These are phyloP conservation scores for Oophaga pumilio DNA, from an alignment of 2,113 vertebrate genomes.

Conservation along the genomic window DNA sequence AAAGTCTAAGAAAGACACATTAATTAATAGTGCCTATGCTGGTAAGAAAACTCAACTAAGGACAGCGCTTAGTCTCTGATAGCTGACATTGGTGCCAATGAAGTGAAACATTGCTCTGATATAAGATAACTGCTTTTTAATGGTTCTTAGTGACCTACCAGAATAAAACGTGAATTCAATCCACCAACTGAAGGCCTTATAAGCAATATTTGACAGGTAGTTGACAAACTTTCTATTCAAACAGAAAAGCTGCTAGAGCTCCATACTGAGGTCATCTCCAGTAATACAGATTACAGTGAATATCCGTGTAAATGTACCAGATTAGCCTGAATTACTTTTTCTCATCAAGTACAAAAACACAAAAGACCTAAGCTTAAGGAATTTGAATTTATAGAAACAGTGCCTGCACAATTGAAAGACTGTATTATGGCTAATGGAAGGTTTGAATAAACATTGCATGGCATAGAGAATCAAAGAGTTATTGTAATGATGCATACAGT, in stretches of 20 bases:
- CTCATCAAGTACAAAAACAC: neutral
- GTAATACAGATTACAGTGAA: neutral
- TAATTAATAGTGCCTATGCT: neutral
- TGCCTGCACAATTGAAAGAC: too few species aligned
- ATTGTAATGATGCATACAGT: too few species aligned
- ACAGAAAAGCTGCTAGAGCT: neutral
- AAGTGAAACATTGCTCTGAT: slow-evolving; percentile 3
- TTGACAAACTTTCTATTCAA: neutral
- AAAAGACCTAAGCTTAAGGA: neutral
- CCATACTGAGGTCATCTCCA: neutral
- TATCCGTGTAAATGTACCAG: neutral
- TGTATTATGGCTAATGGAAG: too few species aligned
- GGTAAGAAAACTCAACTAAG: neutral
- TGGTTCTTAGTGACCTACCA: neutral
- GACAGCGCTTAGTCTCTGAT: neutral
- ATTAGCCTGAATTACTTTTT: neutral
- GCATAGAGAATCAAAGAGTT: too few species aligned
- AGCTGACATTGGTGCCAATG: neutral
- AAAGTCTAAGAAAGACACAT: neutral
- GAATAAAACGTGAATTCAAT: neutral
- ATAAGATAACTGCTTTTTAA: neutral
- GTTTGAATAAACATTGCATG: too few species aligned
- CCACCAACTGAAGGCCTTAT: neutral
- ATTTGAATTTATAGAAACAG: too few species aligned
- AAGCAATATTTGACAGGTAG: too few species aligned